phyloP scores from a whole-genome alignment of 2,113 vertebrate species.

The Micronisus gabar region DNA sequence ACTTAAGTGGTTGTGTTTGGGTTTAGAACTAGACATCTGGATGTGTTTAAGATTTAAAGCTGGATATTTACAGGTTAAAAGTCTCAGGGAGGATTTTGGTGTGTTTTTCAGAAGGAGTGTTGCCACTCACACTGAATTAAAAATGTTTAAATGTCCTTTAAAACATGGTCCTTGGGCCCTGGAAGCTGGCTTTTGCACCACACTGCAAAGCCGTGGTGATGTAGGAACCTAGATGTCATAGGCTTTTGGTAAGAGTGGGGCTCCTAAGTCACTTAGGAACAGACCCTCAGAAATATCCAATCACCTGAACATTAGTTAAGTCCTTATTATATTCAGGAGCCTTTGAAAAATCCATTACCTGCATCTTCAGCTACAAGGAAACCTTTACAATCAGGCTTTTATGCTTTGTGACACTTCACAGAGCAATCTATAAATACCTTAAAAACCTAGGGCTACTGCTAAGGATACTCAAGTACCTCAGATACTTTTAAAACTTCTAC shows the following conservation, averaged over 20 bases:
- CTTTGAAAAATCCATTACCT: constrained; percentile 3
- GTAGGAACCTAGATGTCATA: not conserved
- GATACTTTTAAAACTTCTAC: not conserved
- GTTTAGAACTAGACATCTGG: not conserved
- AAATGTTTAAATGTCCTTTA: not conserved
- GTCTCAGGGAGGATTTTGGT: not conserved
- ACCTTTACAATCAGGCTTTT: not conserved
- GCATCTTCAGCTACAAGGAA: not conserved
- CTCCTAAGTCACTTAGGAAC: not conserved
- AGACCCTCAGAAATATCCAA: not conserved
- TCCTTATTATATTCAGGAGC: not conserved
- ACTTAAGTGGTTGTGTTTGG: not conserved
- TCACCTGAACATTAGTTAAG: not conserved
- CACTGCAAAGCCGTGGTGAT: not conserved
- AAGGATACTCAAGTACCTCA: not conserved
- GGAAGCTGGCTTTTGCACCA: not conserved
- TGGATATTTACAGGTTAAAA: not conserved
- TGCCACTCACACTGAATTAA: not conserved
- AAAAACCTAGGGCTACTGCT: not conserved
- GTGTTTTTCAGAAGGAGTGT: not conserved
- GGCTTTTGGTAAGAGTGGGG: not conserved
- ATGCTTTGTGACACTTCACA: not conserved
- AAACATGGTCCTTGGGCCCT: not conserved
- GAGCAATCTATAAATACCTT: not conserved
- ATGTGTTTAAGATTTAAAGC: not conserved